These are phyloP conservation scores for Chiroxiphia lanceolata DNA, from an alignment of 2,797 vertebrate genomes.

Conservation along the genomic window DNA sequence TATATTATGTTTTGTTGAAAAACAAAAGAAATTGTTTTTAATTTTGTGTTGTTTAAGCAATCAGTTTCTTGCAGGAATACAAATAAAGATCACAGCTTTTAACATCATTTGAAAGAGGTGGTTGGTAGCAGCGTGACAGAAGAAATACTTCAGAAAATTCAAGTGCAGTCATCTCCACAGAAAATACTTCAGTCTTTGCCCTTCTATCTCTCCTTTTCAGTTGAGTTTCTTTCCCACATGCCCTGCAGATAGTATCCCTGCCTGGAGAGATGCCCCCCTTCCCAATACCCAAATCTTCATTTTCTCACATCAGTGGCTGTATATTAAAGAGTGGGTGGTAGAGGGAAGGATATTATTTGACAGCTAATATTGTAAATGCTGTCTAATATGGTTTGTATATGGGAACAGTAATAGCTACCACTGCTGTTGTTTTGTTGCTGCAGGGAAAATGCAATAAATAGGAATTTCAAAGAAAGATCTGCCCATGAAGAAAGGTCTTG, in stretches of 20 bases:
- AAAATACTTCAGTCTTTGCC: not conserved
- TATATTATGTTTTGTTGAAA: not conserved
- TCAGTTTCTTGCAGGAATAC: not conserved
- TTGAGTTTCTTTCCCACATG: not conserved
- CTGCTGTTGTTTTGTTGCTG: slow-evolving; percentile 43
- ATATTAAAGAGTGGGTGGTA: slow-evolving; percentile 28
- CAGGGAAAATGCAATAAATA: slow-evolving; percentile 47
- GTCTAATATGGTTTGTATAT: slow-evolving; percentile 43
- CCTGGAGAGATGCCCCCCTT: not conserved
- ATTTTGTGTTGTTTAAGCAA: not conserved
- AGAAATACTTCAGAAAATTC: not conserved
- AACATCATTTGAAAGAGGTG: not conserved
- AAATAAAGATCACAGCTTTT: slow-evolving; percentile 30
- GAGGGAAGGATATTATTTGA: slow-evolving; percentile 31
- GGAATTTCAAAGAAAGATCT: slow-evolving; percentile 14
- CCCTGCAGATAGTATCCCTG: not conserved
- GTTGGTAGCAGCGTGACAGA: not conserved
- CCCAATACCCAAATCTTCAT: not conserved
- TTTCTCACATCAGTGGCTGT: slow-evolving; percentile 10
- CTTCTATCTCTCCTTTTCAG: slow-evolving; percentile 19
- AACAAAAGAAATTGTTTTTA: not conserved
- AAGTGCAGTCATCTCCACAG: not conserved
- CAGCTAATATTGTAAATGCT: slow-evolving; percentile 54
- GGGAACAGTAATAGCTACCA: slow-evolving; percentile 36
- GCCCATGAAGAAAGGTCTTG: not conserved